A percentile compares a stretch with the other conserved stretches of the same genome.
phyloP scores from a whole-genome alignment of 2,888 invertebrate species.

The Uloborus plumipes region DNA sequence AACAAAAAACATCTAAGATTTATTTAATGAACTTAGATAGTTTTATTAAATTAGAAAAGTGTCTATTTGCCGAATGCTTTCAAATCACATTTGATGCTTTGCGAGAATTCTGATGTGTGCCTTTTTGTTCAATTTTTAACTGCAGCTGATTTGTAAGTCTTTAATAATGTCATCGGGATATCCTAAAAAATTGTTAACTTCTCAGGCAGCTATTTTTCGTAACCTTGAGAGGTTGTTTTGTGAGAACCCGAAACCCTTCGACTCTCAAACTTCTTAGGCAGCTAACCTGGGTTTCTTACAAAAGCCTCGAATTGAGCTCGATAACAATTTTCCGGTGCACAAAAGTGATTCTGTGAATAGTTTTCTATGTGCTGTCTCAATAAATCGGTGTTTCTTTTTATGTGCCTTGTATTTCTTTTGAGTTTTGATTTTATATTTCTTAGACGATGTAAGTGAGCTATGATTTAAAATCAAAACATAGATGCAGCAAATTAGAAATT shows the following conservation, averaged over 20 bases:
- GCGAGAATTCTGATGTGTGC: constrained; percentile 26
- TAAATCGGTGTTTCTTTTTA: background rate
- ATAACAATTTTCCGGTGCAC: no score
- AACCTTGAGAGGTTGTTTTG: constrained; percentile 45
- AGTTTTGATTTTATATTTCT: no score
- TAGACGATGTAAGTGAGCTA: no score
- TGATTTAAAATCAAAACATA: no score
- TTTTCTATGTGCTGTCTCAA: constrained; percentile 13
- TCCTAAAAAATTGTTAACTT: constrained; percentile 27
- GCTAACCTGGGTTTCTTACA: constrained; percentile 51
- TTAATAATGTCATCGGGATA: constrained; percentile 45
- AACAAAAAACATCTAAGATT: background rate
- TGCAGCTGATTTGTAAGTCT: constrained; percentile 60
- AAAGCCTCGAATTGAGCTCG: constrained; percentile 13
- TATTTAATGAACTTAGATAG: background rate
- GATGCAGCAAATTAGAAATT: no score
- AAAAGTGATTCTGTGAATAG: constrained; percentile 13
- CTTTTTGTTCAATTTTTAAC: constrained; percentile 44
- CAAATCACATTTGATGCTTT: constrained; percentile 58
- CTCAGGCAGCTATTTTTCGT: constrained; percentile 63
- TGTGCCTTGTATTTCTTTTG: background rate
- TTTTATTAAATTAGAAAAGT: background rate
- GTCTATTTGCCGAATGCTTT: constrained; percentile 6
- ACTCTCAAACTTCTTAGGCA: constrained; percentile 49
- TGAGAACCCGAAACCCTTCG: constrained; percentile 40